phyloP scores from a whole-genome alignment of 2,888 invertebrate species.

The Chymomyza procnemis region DNA sequence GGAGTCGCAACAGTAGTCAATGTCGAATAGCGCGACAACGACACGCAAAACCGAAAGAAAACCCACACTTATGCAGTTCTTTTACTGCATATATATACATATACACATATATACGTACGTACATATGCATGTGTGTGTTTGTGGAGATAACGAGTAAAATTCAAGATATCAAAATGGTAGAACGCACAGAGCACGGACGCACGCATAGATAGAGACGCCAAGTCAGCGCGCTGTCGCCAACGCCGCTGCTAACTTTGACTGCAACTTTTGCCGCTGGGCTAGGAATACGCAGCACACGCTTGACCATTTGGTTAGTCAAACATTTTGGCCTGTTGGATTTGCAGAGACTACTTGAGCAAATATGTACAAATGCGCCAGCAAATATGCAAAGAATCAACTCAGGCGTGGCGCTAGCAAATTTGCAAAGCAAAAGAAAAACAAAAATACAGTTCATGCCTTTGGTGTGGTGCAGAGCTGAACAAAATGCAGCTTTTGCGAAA shows the following conservation, averaged over 20 bases:
- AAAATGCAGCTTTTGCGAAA: no score
- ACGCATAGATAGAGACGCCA: conserved; percentile 1
- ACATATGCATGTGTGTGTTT: conserved; percentile 24
- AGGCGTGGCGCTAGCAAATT: no score
- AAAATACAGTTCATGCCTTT: no score
- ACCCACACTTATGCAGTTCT: conserved; percentile 8
- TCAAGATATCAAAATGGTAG: conserved; percentile 49
- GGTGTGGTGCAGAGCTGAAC: no score
- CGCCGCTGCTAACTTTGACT: conserved; percentile 58
- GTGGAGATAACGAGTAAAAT: conserved; percentile 52
- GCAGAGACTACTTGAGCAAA: background rate
- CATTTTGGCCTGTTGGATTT: conserved; percentile 15
- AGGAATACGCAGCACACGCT: background rate
- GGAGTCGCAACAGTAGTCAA: conserved; percentile 27
- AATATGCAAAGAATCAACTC: no score
- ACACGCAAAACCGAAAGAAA: conserved; percentile 47
- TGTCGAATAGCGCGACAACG: conserved; percentile 28
- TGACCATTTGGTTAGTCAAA: background rate
- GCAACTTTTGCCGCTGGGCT: background rate
- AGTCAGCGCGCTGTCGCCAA: conserved; percentile 38
- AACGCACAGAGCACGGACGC: conserved; percentile 22
- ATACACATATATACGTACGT: conserved; percentile 18
- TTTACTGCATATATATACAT: background rate
- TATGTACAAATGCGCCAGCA: no score
- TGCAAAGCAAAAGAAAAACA: no score